A percentile compares a stretch with the other conserved stretches of the same genome.
These are phyloP conservation scores for Samia ricini DNA, from an alignment of 1,140 invertebrate genomes.

Conservation along the genomic window DNA sequence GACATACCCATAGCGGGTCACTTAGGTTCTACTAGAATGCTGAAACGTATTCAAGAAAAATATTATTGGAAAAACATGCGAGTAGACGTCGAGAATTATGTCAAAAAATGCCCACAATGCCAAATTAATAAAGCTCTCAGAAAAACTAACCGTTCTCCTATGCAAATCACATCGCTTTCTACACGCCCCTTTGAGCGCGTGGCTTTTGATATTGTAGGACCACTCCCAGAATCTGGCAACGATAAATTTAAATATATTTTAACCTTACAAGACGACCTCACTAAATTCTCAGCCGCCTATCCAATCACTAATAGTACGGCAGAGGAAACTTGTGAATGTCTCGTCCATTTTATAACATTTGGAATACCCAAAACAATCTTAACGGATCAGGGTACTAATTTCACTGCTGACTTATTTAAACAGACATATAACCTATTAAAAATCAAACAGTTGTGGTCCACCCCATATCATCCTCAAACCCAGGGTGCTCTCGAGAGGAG, in stretches of 20 bases:
- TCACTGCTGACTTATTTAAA: too few species aligned
- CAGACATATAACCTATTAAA: too few species aligned
- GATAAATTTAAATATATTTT: not conserved
- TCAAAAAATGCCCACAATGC: conserved; percentile 20
- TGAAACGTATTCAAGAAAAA: conserved; percentile 20
- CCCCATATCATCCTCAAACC: too few species aligned
- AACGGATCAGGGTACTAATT: too few species aligned
- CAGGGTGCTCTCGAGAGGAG: too few species aligned
- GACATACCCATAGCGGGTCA: conserved; percentile 23
- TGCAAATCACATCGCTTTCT: conserved; percentile 25
- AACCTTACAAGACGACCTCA: not conserved
- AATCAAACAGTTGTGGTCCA: too few species aligned
- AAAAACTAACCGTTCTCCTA: conserved; percentile 22
- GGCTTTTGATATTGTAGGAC: not conserved
- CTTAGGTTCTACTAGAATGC: conserved; percentile 21
- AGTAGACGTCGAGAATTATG: conserved; percentile 26
- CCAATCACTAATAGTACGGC: not conserved
- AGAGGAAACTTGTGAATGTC: not conserved
- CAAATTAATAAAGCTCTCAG: conserved; percentile 31
- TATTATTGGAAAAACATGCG: conserved; percentile 35
- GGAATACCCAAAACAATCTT: too few species aligned
- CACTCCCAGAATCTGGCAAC: not conserved
- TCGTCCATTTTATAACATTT: not conserved
- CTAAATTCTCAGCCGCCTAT: not conserved
- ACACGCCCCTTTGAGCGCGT: conserved; percentile 22